phyloP scores from a whole-genome alignment of 2,888 invertebrate species.

The Sicus ferrugineus region DNA sequence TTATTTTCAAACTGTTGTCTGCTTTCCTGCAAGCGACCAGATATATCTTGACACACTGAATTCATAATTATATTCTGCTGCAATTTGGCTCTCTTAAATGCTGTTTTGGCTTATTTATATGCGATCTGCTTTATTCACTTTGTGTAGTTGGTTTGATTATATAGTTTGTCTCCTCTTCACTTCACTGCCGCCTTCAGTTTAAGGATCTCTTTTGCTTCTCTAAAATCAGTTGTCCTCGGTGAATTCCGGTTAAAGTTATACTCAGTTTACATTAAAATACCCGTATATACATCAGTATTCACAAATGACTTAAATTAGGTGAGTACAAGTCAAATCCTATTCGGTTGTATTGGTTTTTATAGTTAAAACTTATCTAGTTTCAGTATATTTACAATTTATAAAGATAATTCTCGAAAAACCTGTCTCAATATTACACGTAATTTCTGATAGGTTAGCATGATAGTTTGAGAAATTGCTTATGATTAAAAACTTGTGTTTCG shows the following conservation, averaged over 20 bases:
- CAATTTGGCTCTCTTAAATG: too few relatives aligned
- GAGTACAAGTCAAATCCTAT: conserved; percentile 14
- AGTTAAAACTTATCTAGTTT: neutral
- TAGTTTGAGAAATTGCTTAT: neutral
- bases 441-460: neutral
- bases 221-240: neutral
- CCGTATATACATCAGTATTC: conserved; percentile 2
- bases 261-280: neutral
- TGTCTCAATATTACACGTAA: neutral
- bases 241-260: neutral
- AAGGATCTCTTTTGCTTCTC: neutral
- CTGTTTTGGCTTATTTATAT: neutral
- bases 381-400: conserved; percentile 5
- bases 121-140: neutral
- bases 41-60: neutral
- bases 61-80: too few relatives aligned
- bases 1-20: too few relatives aligned
- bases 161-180: neutral
- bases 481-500: neutral
- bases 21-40: neutral
- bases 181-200: too few relatives aligned
- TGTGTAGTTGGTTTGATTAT: conserved; percentile 1
- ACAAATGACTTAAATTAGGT: neutral
- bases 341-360: neutral
- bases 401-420: neutral